Percentiles rank a stretch among this genome's conserved stretches.
phyloP scores from a whole-genome alignment of 2,888 invertebrate genomes.

The Drosophila stalkeri region DNA sequence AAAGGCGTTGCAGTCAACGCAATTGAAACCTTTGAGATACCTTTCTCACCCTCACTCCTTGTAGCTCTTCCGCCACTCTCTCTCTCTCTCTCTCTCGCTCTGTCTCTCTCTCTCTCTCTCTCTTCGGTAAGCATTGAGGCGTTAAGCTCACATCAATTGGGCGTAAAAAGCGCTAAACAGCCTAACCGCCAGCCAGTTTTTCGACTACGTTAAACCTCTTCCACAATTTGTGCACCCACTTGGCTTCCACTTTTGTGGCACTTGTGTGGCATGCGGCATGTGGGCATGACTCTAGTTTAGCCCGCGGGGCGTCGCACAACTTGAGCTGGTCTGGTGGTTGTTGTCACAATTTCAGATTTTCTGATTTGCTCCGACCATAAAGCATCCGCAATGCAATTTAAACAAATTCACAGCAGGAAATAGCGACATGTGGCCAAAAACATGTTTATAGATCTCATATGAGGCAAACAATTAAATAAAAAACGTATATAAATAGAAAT shows the following conservation, averaged over 20 bases:
- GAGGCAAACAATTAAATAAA: not conserved
- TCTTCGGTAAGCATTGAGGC: slow-evolving; percentile 74
- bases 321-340: slow-evolving; percentile 58
- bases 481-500: slow-evolving; percentile 4
- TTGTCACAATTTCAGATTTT: slow-evolving; percentile 55
- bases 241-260: slow-evolving; percentile 64
- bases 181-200: slow-evolving; percentile 17
- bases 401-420: slow-evolving; percentile 79
- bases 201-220: slow-evolving; percentile 19
- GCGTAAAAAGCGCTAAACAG: slow-evolving; percentile 70
- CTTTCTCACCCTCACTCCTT: not conserved
- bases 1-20: slow-evolving; percentile 74
- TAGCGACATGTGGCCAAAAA: slow-evolving; percentile 35
- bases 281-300: slow-evolving; percentile 20
- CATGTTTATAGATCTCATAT: slow-evolving; percentile 1
- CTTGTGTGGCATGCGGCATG: slow-evolving; percentile 50
- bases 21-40: slow-evolving; percentile 69
- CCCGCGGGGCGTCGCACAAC: slow-evolving; percentile 54
- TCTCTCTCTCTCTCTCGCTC: not conserved
- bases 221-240: slow-evolving; percentile 15
- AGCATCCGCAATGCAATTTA: slow-evolving; percentile 70
- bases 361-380: slow-evolving; percentile 60
- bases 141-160: slow-evolving; percentile 83
- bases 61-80: too few species aligned
- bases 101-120: not conserved